Evolutionary conservation across 2,113 vertebrate genomes (phyloP), one percentile per base, ranked within the genome.

Genomic region (Carettochelys insculpta): DNA sequence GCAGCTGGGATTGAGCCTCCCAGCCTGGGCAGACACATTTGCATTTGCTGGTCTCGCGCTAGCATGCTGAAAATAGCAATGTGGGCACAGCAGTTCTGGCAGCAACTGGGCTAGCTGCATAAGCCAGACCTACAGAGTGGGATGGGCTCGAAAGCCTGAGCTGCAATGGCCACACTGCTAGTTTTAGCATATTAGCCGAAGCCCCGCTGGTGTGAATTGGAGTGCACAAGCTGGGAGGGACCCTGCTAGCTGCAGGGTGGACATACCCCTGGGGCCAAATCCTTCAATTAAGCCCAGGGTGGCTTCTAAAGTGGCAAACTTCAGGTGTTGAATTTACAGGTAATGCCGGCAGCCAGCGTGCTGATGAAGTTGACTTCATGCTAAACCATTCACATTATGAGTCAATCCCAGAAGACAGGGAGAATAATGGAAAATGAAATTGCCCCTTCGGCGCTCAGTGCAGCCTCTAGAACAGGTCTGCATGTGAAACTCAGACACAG

Each of bases 401-500:
- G 43, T 75, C 41, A 75, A 3, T 43, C 24, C 17, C 58, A 41
- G 16, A 1, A 0, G 78, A 54, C 3, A 54, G 8, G 25, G 38
- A 43, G 24, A 65, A 43, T 20, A 56, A 34, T 0, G 0, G 34
- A n/a, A 22, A 50, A 61, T 91, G 61, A 1, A 0, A 1, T 0
- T 2, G 4, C 12, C 48, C 43, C 41, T 75, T 25, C 24, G 43
- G 71, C 25, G 8, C n/a, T 54, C 1, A 1, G 83, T 1, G 0
- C 47, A 65, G 50, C 43, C n/a, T 3, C 1, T 0, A 2, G 83
- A 48, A 89, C 11, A 47, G 45, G 24, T n/a, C 8, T 0, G 0
- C 71, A 29, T 43, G 43, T 61, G 71, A 48, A 53, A 7, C 6
- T 6, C 25, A 10, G 48, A 6, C 1, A 0, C 34, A 84, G 47